Evolutionary conservation across 2,888 invertebrate genomes (phyloP).

Genomic region (Campaea margaritaria): DNA sequence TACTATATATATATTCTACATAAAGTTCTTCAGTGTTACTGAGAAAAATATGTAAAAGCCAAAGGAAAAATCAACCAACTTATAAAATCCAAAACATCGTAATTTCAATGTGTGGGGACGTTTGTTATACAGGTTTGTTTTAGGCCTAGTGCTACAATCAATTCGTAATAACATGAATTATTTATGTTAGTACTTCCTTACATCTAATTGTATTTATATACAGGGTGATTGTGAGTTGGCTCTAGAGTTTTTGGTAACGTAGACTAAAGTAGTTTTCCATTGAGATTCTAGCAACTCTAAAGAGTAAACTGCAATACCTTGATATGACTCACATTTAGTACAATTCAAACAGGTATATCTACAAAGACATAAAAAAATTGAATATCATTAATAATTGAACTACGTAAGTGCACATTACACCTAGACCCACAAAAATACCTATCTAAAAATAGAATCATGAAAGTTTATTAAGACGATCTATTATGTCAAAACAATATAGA

Average conservation of each 20-base stretch:
- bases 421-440: constrained; percentile 16
- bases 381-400: not conserved
- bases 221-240: no score
- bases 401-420: constrained; percentile 1
- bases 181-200: not conserved
- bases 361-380: no score
- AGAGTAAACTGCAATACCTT: not conserved
- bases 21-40: no score
- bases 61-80: no score
- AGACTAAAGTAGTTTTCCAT: not conserved
- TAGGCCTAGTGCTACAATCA: not conserved
- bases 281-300: constrained; percentile 9
- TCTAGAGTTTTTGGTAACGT: no score
- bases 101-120: no score
- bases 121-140: not conserved
- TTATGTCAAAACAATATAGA: not conserved
- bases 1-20: no score
- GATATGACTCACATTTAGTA: no score
- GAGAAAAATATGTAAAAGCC: no score
- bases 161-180: not conserved
- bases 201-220: no score
- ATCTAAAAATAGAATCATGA: constrained; percentile 29
- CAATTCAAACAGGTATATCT: no score
- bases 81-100: no score
- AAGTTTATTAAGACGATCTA: constrained; percentile 7